Evolutionary conservation across 1,140 invertebrate species (phyloP).

Genomic region (Zaprionus gabonicus): DNA sequence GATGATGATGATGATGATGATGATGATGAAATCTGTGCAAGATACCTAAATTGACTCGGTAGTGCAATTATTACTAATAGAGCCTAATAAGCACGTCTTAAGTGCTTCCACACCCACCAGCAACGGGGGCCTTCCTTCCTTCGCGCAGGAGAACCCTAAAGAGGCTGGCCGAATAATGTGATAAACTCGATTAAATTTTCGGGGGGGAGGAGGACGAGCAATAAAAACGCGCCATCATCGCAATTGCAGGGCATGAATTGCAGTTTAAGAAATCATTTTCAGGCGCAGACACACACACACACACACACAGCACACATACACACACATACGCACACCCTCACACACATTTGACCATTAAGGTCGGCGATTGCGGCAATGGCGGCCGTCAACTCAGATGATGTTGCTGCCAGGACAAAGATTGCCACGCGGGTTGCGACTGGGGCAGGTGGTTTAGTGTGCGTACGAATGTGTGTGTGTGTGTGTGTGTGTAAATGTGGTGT

Average conservation of each 20-base stretch:
- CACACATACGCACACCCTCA: neutral
- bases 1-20: conserved; percentile 28
- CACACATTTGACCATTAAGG: conserved; percentile 75
- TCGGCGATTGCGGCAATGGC: conserved; percentile 67
- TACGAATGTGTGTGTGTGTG: conserved; percentile 7
- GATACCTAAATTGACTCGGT: conserved; percentile 77
- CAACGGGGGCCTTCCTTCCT: too few species aligned
- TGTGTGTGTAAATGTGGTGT: conserved; percentile 1
- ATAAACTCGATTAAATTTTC: conserved; percentile 80
- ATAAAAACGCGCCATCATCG: conserved; percentile 80
- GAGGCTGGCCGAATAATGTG: conserved; percentile 55
- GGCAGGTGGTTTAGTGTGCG: neutral
- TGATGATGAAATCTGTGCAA: conserved; percentile 40
- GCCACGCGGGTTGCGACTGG: conserved; percentile 20
- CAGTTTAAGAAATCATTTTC: conserved; percentile 74
- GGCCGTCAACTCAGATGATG: conserved; percentile 75
- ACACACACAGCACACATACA: neutral
- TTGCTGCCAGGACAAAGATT: conserved; percentile 43
- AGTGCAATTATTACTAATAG: conserved; percentile 82
- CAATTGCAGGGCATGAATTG: conserved; percentile 79
- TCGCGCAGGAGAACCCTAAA: conserved; percentile 19
- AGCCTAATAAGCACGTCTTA: conserved; percentile 77
- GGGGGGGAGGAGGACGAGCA: conserved; percentile 31
- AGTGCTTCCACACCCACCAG: conserved; percentile 48
- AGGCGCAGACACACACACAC: conserved; percentile 24